These are phyloP conservation scores for Thumatha senex DNA, from an alignment of 2,888 invertebrate genomes.

Conservation along the genomic window DNA sequence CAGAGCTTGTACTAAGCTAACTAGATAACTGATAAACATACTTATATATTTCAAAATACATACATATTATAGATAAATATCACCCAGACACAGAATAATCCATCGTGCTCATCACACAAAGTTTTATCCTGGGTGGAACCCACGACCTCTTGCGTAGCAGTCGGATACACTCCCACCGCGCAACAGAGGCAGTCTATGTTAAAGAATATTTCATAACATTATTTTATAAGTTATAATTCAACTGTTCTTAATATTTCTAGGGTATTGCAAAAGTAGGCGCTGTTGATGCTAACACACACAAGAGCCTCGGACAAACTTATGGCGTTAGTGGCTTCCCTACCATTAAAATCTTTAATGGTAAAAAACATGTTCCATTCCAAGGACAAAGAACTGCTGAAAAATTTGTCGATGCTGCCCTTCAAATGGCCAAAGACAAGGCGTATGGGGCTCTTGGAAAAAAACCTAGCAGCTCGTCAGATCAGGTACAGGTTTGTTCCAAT, in stretches of 20 bases:
- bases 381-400: conserved; percentile 93
- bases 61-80: too few relatives aligned
- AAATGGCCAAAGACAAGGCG: conserved; percentile 89
- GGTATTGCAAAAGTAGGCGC: conserved; percentile 97
- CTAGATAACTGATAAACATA: too few relatives aligned
- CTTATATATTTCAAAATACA: too few relatives aligned
- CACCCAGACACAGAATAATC: too few relatives aligned
- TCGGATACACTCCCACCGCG: too few relatives aligned
- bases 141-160: too few relatives aligned
- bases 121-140: too few relatives aligned
- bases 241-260: conserved; percentile 61
- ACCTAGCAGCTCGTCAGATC: conserved; percentile 61
- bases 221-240: too few relatives aligned
- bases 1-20: too few relatives aligned
- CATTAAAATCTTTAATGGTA: conserved; percentile 95
- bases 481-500: conserved; percentile 56
- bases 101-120: too few relatives aligned
- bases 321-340: conserved; percentile 97
- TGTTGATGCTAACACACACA: conserved; percentile 95
- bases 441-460: conserved; percentile 87
- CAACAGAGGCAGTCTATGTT: too few relatives aligned
- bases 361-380: conserved; percentile 94
- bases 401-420: conserved; percentile 93
- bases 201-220: too few relatives aligned
- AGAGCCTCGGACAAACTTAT: conserved; percentile 90